Evolutionary conservation across 2,888 invertebrate genomes (phyloP), one percentile per base, ranked within the genome.

Genomic region (Blastobasis adustella): DNA sequence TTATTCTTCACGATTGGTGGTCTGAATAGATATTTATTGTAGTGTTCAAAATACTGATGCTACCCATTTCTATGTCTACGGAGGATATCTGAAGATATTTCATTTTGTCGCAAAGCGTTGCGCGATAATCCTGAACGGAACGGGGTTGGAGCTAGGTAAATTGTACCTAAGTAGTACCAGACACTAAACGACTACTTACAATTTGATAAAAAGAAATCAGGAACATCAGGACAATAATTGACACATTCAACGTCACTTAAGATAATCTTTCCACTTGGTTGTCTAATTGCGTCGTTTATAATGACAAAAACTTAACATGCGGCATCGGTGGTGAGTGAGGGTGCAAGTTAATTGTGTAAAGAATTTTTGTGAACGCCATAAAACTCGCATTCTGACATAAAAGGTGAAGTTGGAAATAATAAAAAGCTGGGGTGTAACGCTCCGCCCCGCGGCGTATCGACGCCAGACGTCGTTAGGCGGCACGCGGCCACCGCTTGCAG

Each of bases 271-370:
- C 63, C 72, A 67, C 66, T 73, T 67, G 64, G 60, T 60, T 59
- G 62, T 70, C 73, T 76, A 81, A 80, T 80, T 79, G 74, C 64
- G 71, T 72, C 69, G 74, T 80, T 82, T 73, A 73, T 69, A 71
- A 68, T 66, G 67, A 74, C 73, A 76, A 74, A 76, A 79, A 69
- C 66, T 71, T 71, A 73, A 73, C 67, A 72, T 68, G 60, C 63
- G 63, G 61, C 68, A 61, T 63, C 74, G 69, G 69, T 71, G 66
- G 65, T 66, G 65, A 69, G 59, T 62, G 70, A 71, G 79, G 76
- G 79, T 70, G 74, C 62, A 68, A 76, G 71, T 82, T 82, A 78
- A 83, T 82, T 78, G 82, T 78, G 81, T 80, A 77, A 81, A 79
- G 76, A 78, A 80, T n/a, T 80, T 79, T 75, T 70, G 76, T 79